Evolutionary conservation across 2,888 invertebrate genomes (phyloP).

Genomic region (Myopa testacea): DNA sequence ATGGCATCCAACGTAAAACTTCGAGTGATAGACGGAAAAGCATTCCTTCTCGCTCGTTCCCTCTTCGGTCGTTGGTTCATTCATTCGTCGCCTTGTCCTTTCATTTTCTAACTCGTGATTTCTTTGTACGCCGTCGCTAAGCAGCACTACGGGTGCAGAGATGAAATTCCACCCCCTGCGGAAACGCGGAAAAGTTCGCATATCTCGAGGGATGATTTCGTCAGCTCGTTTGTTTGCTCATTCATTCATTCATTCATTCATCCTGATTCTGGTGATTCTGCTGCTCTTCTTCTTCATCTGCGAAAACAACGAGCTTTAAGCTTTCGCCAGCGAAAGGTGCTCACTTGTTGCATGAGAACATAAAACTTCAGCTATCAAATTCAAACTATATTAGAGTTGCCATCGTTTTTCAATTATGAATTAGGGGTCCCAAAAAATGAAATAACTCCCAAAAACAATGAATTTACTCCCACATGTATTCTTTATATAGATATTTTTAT

Average conservation of each 20-base stretch:
- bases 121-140: constrained; percentile 39
- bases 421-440: no score
- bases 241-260: constrained; percentile 23
- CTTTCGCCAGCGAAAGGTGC: neutral
- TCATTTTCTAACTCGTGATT: neutral
- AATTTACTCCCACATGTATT: no score
- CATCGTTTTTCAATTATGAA: no score
- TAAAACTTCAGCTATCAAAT: no score
- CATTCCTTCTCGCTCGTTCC: neutral
- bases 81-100: neutral
- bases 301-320: neutral
- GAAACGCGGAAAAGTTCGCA: neutral
- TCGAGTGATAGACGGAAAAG: constrained; percentile 24
- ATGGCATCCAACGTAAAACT: constrained; percentile 22
- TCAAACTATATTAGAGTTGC: no score
- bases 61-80: neutral
- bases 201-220: constrained; percentile 39
- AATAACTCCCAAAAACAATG: no score
- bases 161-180: neutral
- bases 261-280: neutral
- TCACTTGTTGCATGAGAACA: constrained; percentile 11
- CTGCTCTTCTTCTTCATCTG: neutral
- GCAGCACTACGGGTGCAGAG: constrained; percentile 10
- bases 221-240: neutral
- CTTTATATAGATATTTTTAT: no score